These are phyloP conservation scores for Aplysia californica DNA, from an alignment of 1,140 invertebrate species.

Conservation along the genomic window DNA sequence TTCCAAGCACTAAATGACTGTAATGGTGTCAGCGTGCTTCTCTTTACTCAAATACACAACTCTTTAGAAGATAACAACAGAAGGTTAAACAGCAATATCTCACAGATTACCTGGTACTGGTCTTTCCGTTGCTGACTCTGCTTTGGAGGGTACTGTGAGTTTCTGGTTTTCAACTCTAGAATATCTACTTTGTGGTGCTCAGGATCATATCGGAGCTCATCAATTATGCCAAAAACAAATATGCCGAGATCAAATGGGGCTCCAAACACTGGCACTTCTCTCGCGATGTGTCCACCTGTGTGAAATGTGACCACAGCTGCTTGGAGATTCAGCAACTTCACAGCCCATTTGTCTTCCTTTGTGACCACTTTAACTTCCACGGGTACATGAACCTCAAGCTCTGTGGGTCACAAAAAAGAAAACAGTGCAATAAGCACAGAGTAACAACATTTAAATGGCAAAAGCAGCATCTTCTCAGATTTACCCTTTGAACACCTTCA, in stretches of 20 bases:
- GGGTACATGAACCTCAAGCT: conserved; percentile 56
- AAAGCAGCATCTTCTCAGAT: background rate
- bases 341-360: conserved; percentile 57
- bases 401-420: conserved; percentile 38
- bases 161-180: conserved; percentile 59
- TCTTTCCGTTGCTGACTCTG: conserved; percentile 52
- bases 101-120: conserved; percentile 34
- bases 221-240: conserved; percentile 58
- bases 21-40: background rate
- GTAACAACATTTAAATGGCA: background rate
- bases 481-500: background rate
- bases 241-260: conserved; percentile 50
- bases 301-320: conserved; percentile 44
- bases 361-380: conserved; percentile 51
- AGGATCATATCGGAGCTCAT: conserved; percentile 60
- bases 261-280: conserved; percentile 63
- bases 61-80: background rate
- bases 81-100: background rate
- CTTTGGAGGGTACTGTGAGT: conserved; percentile 40
- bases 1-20: background rate
- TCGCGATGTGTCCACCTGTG: conserved; percentile 41
- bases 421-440: background rate
- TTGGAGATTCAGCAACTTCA: conserved; percentile 58
- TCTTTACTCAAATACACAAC: background rate
- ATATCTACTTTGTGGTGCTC: conserved; percentile 47